Evolutionary conservation across 2,797 vertebrate genomes (phyloP), one percentile per base, ranked within the genome.

Genomic region (Coreius guichenoti): DNA sequence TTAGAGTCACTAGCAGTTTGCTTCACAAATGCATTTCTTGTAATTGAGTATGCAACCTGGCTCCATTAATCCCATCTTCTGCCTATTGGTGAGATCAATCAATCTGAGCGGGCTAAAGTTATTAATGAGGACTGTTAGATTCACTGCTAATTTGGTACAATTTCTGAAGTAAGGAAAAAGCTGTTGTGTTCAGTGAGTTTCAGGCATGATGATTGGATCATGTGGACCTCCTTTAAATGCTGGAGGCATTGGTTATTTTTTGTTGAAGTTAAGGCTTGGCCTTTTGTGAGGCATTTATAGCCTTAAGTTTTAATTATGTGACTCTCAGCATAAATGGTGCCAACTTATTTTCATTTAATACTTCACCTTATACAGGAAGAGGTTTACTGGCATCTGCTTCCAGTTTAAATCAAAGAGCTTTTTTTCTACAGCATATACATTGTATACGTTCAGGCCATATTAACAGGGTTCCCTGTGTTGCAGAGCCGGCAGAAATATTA

Each of bases 1-100:
- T 96, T 96, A 96, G 93, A 95, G 95, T 96, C 95, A 95, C 86
- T 87, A 93, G 89, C 91, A 94, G 93, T 96, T 96, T 94, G 91
- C 93, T 92, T 96, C 95, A 95, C 92, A 92, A 92, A 92, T 92
- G 93, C 94, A 95, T 93, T 95, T 93, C 93, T 94, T 93, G 94
- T 95, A 95, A 95, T 92, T 93, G 91, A 93, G 90, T 91, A 90
- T 90, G 88, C 84, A 75, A 92, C 91, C 91, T 93, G 92, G 92
- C 92, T 93, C 91, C 92, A 94, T 95, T 95, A 95, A 94, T 95
- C 93, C 95, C 91, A 89, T 58, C 92, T 94, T 91, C 92, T 93
- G 94, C 95, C 94, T 95, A 90, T 63, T 92, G 93, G 89, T 93
- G 89, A 95, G 93, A 89, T 92, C 92, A 92, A 89, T 94, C 93